Evolutionary conservation across 2,113 vertebrate species (phyloP).

Genomic region (Cyphomyrus discorhynchus): DNA sequence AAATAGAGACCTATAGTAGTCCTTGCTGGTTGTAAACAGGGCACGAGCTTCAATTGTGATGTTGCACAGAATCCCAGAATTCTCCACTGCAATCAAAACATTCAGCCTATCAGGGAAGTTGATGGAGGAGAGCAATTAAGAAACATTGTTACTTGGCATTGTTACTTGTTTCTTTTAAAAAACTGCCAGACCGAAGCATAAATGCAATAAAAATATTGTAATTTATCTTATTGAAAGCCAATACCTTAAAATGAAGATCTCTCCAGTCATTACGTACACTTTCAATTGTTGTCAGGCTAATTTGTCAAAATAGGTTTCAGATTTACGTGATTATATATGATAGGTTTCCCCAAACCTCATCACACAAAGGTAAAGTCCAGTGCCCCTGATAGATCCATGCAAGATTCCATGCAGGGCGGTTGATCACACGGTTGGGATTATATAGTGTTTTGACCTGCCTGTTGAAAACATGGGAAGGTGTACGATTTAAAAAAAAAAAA

Average conservation of each 20-base stretch:
- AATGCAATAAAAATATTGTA: not conserved
- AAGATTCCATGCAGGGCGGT: too few species aligned
- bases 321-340: not conserved
- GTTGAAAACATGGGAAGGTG: not conserved
- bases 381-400: too few species aligned
- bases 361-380: not conserved
- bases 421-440: not conserved
- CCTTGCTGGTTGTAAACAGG: not conserved
- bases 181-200: not conserved
- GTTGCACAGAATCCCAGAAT: not conserved
- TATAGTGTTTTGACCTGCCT: not conserved
- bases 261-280: not conserved
- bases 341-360: not conserved
- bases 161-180: not conserved
- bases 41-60: not conserved
- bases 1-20: not conserved
- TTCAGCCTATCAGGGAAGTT: not conserved
- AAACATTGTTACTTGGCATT: not conserved
- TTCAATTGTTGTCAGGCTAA: not conserved
- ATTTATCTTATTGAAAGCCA: not conserved
- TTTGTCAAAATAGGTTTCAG: not conserved
- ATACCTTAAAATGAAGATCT: not conserved
- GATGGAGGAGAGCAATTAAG: not conserved
- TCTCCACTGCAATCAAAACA: not conserved
- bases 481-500: not conserved